phyloP scores from a whole-genome alignment of 2,888 invertebrate species.

The Lasioglossum calceatum region DNA sequence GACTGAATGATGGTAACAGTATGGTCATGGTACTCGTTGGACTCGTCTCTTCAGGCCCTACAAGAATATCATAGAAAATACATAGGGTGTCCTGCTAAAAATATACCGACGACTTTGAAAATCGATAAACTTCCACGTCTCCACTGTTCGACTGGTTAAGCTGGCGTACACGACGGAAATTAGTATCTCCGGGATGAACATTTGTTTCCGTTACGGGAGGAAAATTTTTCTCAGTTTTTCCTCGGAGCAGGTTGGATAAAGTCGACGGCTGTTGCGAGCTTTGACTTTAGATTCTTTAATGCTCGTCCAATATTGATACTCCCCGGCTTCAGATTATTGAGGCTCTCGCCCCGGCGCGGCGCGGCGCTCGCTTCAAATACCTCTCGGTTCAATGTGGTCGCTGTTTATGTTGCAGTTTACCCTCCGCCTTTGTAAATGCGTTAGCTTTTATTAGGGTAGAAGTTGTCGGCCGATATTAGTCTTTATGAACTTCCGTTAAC shows the following conservation, averaged over 20 bases:
- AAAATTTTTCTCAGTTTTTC: not conserved
- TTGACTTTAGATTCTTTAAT: conserved; percentile 29
- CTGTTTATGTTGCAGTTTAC: conserved; percentile 31
- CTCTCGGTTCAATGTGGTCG: not conserved
- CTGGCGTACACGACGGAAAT: not conserved
- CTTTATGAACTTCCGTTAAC: conserved; percentile 28
- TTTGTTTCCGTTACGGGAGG: not conserved
- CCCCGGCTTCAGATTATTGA: conserved; percentile 14
- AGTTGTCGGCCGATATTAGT: conserved; percentile 36
- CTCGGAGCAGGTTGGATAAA: not conserved
- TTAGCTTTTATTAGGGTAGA: conserved; percentile 31
- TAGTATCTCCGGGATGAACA: not conserved
- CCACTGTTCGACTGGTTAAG: not conserved
- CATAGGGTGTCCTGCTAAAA: not conserved
- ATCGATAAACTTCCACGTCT: too few species aligned
- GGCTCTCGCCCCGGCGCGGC: not conserved
- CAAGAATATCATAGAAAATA: not conserved
- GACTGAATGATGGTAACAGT: too few species aligned
- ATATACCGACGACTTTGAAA: not conserved
- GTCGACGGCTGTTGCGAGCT: not conserved
- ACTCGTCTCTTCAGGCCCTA: not conserved
- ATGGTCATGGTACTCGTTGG: too few species aligned
- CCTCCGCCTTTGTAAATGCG: conserved; percentile 9
- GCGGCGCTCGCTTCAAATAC: not conserved
- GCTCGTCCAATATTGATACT: conserved; percentile 22